Base-by-base conservation (phyloP, 2,888 invertebrate species). In the Bursaphelenchus okinawaensis region DNA sequence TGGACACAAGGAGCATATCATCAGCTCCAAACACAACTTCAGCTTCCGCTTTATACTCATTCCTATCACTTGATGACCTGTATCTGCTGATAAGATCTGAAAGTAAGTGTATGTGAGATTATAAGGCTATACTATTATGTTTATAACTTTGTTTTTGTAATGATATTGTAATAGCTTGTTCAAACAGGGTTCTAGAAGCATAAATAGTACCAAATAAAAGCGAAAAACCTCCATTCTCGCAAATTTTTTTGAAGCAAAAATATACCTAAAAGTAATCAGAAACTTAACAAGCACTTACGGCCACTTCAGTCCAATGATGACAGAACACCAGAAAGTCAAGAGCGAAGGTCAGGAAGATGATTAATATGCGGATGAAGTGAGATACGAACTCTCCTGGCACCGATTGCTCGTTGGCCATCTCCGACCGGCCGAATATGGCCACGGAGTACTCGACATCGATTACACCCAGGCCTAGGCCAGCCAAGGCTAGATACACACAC, bases 1-100 rank as follows among this genome's bases (percentile, higher is more conserved):
- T 8, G 80, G 80, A 52, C 78, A 96, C 81, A 96, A 89, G 80
- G 94, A 93, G 87, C 98, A 98, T 84, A 98, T 91, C 78, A 89
- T 86, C 81, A 98, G 88, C 86, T 98, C 96, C 83, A 93, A 87
- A 1, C 71, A 20, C 4, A 75, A 64, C 71, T 84, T 84, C 31
- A 83, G 88, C 85, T 94, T 90, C 85, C 96, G 88, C 86, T 93
- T 92, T 90, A 91, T 92, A 78, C 95, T 95, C 87, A 98, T 95
- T 84, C 95, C 89, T 95, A 96, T 96, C 87, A 96, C 95, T 85
- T 96, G 94, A 76, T 95, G 94, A 87, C 96, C 96, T 88, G 98
- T 98, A 89, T 98, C 96, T 87, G 96, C 93, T 90, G 96, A 93
- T 88, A 96, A 95, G 87, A 98, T 89, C 95, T 98, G 88, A 54